A percentile compares a stretch with the other conserved stretches of the same genome.
Conservation (phyloP, 2,888 invertebrate species). For the Empis livida region DNA sequence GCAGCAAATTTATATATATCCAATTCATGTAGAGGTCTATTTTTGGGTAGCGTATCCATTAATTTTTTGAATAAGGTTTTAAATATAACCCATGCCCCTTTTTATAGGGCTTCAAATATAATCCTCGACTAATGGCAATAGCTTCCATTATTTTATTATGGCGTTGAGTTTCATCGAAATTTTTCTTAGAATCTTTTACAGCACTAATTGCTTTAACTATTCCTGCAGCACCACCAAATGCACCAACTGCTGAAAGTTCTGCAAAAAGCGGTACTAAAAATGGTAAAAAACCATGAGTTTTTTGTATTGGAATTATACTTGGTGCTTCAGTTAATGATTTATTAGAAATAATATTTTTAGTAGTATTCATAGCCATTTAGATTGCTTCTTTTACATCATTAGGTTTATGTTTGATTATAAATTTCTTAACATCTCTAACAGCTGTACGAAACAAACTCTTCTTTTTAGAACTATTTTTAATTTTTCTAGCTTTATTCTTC, state of each 20-base stretch:
- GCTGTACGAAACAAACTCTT: too few species aligned
- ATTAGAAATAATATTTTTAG: background rate
- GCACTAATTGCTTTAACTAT: background rate
- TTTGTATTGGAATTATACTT: background rate
- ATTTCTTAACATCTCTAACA: too few species aligned
- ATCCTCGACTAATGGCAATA: constrained; percentile 17
- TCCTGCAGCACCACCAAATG: background rate
- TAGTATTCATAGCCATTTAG: background rate
- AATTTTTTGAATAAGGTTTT: background rate
- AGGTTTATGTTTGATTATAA: background rate
- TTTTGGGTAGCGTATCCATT: background rate
- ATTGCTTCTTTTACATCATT: background rate
- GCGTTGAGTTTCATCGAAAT: constrained; percentile 19
- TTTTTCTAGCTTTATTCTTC: too few species aligned
- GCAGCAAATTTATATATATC: background rate
- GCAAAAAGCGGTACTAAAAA: background rate
- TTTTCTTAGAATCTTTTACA: constrained; percentile 17
- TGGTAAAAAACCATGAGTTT: background rate
- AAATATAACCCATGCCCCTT: background rate
- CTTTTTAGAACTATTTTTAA: too few species aligned
- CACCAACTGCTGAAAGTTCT: background rate
- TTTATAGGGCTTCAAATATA: constrained; percentile 19
- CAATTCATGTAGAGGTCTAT: background rate
- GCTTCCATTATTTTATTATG: constrained; percentile 26
- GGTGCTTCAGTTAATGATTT: background rate